These are phyloP conservation scores for Xyrauchen texanus DNA, from an alignment of 2,113 vertebrate genomes.

Conservation along the genomic window DNA sequence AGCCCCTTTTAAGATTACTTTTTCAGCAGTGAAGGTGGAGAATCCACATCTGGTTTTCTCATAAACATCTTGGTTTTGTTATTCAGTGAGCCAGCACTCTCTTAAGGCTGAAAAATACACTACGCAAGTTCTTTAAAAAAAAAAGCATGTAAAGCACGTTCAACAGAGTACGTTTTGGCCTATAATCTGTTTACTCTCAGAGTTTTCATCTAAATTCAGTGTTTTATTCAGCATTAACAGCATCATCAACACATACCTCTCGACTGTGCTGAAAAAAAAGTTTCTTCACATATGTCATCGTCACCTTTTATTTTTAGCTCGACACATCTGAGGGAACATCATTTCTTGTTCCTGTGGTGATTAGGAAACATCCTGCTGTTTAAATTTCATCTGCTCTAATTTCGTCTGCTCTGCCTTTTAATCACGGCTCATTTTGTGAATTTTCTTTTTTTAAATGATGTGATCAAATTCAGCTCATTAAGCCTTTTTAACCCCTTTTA, in stretches of 20 bases:
- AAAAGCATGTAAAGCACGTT: too few species aligned
- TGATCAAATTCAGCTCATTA: not conserved
- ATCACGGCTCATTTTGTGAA: not conserved
- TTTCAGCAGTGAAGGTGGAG: not conserved
- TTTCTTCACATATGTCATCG: slow-evolving; percentile 19
- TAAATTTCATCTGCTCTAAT: slow-evolving; percentile 15
- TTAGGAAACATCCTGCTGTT: slow-evolving; percentile 1
- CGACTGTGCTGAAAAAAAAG: not conserved
- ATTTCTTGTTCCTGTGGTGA: slow-evolving; percentile 10
- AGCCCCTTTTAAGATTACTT: not conserved
- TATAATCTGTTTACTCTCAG: too few species aligned
- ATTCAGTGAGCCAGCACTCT: not conserved
- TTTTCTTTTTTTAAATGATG: not conserved
- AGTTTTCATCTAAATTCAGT: not conserved
- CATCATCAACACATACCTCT: slow-evolving; percentile 22
- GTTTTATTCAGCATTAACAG: slow-evolving; percentile 13
- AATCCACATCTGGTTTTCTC: not conserved
- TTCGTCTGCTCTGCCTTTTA: not conserved
- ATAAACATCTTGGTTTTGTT: not conserved
- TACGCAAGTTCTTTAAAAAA: too few species aligned
- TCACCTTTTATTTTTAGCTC: slow-evolving; percentile 45
- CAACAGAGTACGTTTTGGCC: too few species aligned
- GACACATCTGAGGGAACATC: slow-evolving; percentile 33
- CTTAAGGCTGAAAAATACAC: too few species aligned
- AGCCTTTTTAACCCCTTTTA: not conserved